Base-by-base conservation (phyloP, 2,888 invertebrate species). In the Alloplasta piceator region DNA sequence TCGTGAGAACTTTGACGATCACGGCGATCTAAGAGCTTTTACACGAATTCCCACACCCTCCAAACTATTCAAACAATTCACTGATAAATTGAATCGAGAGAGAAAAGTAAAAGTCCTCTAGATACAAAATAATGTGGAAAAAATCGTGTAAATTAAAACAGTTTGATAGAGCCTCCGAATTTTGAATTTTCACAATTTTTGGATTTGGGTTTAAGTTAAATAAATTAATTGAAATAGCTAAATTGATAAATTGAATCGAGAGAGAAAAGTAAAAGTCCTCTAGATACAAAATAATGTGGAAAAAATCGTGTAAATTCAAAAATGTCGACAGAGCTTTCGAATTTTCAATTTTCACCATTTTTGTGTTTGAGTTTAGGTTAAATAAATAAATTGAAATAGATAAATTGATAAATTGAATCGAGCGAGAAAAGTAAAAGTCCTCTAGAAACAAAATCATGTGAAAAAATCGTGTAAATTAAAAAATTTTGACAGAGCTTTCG, bases 11-110 rank as follows among this genome's bases (percentile, higher is more conserved):
- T 64, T 78, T 50, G 58, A 66, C 12, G 66, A 38, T 56, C 60
- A 52, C 39, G 48, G 48, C 70, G 41, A 77, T 56, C 38, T 58
- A 58, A 26, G 52, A 70, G 70, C 70, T 78, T 78, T 73, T 71
- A 52, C 52, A 75, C 60, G 43, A 46, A 64, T 64, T 79, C 64
- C 63, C 41, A 38, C 14, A 7, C 56, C 43, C 36, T 50, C 55
- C 39, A 52, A 10, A 52, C 56, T 26, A 48, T 39, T 7, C 46
- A 52, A 66, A 43, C 70, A 50, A 64, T 70, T 50, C 64, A 58
- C 50, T 60, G 70, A 74, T 70, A 68, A 74, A 74, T 70, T 61
- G 41, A 58, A 5, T 9, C 41, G 43, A 3, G 61, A 7, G 41
- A 38, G 4, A 2, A 9, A 50, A 46, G 43, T 10, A 14, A 41